Evolutionary conservation across 2,113 vertebrate genomes (phyloP).

Genomic region (Gopherus evgoodei): DNA sequence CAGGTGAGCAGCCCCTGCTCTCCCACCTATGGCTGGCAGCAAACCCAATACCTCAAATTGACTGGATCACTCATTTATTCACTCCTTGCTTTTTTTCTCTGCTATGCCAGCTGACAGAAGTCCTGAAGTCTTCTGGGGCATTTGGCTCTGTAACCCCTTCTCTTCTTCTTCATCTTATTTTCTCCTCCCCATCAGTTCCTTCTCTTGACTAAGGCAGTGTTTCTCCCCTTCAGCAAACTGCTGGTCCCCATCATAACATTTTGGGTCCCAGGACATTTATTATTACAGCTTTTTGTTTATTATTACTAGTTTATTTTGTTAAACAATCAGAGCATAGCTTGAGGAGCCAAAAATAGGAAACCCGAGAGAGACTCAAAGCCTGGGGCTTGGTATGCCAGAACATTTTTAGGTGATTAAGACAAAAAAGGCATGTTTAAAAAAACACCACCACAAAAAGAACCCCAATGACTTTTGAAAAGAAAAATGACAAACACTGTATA

Average conservation of each 20-base stretch:
- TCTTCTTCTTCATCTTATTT: neutral
- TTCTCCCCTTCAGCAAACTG: neutral
- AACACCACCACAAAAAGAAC: neutral
- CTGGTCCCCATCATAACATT: neutral
- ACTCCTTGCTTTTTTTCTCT: neutral
- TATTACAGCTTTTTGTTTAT: slow-evolving; percentile 38
- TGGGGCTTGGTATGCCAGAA: neutral
- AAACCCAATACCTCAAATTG: neutral
- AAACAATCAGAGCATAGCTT: neutral
- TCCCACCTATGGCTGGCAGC: neutral
- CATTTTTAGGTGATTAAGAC: slow-evolving; percentile 34
- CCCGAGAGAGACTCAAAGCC: neutral
- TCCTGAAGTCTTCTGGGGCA: neutral
- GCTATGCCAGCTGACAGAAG: neutral
- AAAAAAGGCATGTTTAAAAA: neutral
- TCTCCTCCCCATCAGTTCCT: neutral
- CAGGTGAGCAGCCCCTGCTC: neutral
- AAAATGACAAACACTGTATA: neutral
- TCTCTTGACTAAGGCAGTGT: neutral
- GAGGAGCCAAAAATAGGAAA: slow-evolving; percentile 45
- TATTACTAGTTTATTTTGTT: too few species aligned
- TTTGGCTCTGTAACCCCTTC: neutral
- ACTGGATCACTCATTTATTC: neutral
- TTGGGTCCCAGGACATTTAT: neutral
- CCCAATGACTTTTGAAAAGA: neutral